Conservation (phyloP, 2,888 invertebrate species). For the Orchesellides sinensis region DNA sequence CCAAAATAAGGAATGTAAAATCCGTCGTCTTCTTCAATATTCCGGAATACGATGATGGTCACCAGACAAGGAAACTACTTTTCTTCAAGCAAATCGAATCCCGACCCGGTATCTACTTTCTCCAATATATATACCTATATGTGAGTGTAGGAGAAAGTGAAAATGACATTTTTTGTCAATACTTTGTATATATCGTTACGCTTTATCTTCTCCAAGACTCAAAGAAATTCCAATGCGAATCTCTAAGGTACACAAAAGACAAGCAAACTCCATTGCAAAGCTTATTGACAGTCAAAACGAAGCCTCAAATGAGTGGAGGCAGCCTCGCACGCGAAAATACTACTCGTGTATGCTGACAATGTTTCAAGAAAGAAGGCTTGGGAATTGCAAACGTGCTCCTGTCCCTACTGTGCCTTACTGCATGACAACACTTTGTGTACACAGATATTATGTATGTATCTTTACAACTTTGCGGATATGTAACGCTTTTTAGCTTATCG, state of each 20-base stretch:
- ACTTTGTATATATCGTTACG: background rate
- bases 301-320: slow-evolving; percentile 24
- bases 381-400: slow-evolving; percentile 42
- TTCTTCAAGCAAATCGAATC: background rate
- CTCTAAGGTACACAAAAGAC: slow-evolving; percentile 13
- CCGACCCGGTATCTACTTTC: no score
- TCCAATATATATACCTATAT: background rate
- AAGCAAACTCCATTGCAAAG: slow-evolving; percentile 23
- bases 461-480: background rate
- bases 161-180: slow-evolving; percentile 15
- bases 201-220: background rate
- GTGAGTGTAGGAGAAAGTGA: background rate
- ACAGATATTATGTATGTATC: background rate
- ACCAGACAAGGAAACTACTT: background rate
- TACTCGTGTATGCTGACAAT: background rate
- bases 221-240: background rate
- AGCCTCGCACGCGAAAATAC: background rate
- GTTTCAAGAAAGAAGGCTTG: background rate
- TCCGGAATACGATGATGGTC: background rate
- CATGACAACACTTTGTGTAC: slow-evolving; percentile 27
- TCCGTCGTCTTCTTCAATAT: background rate
- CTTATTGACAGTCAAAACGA: slow-evolving; percentile 39
- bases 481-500: background rate
- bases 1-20: background rate
- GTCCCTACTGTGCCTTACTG: no score